These are phyloP conservation scores for Pseudomyrmex pallidus DNA, from an alignment of 1,140 invertebrate genomes.

Conservation along the genomic window DNA sequence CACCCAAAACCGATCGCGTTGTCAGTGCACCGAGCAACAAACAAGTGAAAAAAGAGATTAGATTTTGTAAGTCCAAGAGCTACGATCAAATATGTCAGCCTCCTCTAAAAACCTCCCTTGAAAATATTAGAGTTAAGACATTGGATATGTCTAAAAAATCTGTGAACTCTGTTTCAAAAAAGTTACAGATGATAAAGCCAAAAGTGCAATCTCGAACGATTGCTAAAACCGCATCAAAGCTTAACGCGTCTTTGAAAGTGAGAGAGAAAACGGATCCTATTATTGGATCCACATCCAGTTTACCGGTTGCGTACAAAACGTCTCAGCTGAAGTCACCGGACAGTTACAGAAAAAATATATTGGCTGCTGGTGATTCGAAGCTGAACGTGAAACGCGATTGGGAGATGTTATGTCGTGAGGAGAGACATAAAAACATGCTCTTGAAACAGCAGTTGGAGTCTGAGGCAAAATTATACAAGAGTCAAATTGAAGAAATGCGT, in stretches of 20 bases:
- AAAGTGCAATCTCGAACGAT: conserved; percentile 68
- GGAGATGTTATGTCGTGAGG: conserved; percentile 80
- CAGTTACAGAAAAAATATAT: conserved; percentile 51
- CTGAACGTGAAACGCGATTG: conserved; percentile 72
- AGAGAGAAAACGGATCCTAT: conserved; percentile 64
- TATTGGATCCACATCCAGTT: conserved; percentile 61
- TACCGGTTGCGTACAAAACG: conserved; percentile 52
- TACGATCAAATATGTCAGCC: conserved; percentile 78
- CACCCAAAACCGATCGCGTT: conserved; percentile 46
- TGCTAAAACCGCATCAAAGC: conserved; percentile 52
- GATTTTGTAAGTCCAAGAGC: conserved; percentile 77
- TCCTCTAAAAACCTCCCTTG: conserved; percentile 52
- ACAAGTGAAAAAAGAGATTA: conserved; percentile 60
- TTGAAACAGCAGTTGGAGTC: conserved; percentile 81
- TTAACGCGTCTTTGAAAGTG: conserved; percentile 55
- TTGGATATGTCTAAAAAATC: conserved; percentile 59
- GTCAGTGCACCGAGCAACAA: conserved; percentile 58
- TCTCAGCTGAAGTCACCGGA: conserved; percentile 65
- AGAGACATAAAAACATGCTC: conserved; percentile 79
- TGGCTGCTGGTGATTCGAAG: conserved; percentile 76
- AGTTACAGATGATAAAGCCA: conserved; percentile 70
- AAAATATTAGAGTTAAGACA: conserved; percentile 59
- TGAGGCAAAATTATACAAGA: conserved; percentile 80
- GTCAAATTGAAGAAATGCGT: conserved; percentile 80
- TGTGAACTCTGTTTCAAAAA: conserved; percentile 45